Percentiles rank a stretch among this genome's conserved stretches.
Evolutionary conservation across 53 echinoderm and acorn worm genomes (phyloP).

Genomic region (Henricia sp.): DNA sequence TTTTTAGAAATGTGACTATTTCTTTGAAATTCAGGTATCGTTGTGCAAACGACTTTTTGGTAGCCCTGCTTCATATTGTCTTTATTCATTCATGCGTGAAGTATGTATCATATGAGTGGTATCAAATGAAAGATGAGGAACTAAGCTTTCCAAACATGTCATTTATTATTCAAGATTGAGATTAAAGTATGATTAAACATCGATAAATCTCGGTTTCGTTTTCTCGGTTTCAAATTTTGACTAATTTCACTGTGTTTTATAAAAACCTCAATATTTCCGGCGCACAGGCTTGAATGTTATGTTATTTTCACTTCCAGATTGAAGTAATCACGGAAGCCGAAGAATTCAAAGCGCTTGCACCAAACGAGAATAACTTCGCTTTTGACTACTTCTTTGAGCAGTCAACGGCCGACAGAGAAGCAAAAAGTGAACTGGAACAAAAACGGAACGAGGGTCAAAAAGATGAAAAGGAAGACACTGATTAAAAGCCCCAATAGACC

Average conservation of each 20-base stretch:
- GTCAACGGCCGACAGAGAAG: conserved; percentile 43
- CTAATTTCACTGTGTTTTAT: not conserved
- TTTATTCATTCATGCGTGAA: too few species aligned
- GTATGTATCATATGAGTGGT: too few species aligned
- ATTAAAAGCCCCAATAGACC: too few species aligned
- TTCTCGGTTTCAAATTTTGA: not conserved
- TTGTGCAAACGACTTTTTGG: not conserved
- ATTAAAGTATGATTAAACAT: too few species aligned
- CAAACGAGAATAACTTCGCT: conserved; percentile 82
- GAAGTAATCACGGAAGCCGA: conserved; percentile 77
- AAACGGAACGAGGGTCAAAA: conserved; percentile 28
- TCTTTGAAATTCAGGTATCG: not conserved
- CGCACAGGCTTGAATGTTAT: not conserved
- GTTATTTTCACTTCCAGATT: conserved; percentile 62
- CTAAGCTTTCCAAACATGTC: too few species aligned
- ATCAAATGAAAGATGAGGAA: too few species aligned
- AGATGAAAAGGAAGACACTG: conserved; percentile 47
- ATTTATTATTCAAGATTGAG: too few species aligned
- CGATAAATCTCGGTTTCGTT: too few species aligned
- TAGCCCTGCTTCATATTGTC: too few species aligned
- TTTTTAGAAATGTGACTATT: too few species aligned
- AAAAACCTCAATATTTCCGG: not conserved
- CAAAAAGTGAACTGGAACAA: conserved; percentile 31
- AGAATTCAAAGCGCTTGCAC: conserved; percentile 62
- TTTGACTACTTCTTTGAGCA: conserved; percentile 99